These are phyloP conservation scores for Hyperopisus bebe DNA, from an alignment of 2,113 vertebrate genomes.

Conservation along the genomic window DNA sequence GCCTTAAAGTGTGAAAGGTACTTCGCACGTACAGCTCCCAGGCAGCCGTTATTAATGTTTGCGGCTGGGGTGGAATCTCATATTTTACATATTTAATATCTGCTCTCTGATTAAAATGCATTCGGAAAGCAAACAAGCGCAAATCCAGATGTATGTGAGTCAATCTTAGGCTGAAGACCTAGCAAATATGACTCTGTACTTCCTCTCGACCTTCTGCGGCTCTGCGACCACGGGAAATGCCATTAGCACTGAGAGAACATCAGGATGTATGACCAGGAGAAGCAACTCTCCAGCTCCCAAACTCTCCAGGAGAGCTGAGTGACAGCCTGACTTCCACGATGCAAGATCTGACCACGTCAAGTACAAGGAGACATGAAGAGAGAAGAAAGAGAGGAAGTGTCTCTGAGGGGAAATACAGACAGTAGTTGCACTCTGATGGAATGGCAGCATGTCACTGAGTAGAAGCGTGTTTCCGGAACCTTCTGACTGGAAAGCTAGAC, in stretches of 20 bases:
- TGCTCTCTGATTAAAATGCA: background rate
- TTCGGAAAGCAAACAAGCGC: background rate
- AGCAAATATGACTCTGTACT: background rate
- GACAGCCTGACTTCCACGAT: background rate
- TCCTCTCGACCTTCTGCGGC: background rate
- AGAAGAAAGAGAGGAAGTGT: background rate
- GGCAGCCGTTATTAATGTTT: background rate
- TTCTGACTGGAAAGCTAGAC: background rate
- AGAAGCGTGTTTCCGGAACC: background rate
- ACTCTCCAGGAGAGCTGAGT: background rate
- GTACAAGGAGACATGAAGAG: background rate
- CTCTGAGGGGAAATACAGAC: background rate
- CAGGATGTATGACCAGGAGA: background rate
- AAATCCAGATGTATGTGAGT: background rate
- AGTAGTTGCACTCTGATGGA: background rate
- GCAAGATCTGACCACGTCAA: background rate
- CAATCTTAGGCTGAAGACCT: background rate
- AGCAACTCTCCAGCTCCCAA: background rate
- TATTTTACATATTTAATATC: slow-evolving; percentile 3
- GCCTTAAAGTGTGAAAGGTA: background rate
- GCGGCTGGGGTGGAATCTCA: background rate
- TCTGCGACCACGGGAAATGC: background rate
- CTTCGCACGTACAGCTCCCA: background rate
- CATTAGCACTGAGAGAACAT: background rate
- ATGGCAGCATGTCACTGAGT: background rate